These are phyloP conservation scores for Cygnus atratus DNA, from an alignment of 2,113 vertebrate species.

Conservation along the genomic window DNA sequence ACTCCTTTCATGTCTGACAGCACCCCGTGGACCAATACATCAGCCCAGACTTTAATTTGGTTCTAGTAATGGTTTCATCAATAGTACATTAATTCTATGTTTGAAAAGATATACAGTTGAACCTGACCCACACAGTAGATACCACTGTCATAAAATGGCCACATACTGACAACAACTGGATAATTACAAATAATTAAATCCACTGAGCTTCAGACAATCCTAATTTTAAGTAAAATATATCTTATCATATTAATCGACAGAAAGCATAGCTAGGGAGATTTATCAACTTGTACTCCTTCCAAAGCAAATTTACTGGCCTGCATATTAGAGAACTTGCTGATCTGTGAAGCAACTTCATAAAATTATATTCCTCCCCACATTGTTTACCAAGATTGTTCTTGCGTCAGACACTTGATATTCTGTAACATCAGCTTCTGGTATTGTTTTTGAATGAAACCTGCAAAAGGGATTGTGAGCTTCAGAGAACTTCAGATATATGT, in stretches of 20 bases:
- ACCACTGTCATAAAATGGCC: slow-evolving; percentile 86
- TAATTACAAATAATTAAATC: slow-evolving; percentile 98
- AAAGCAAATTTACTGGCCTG: slow-evolving; percentile 76
- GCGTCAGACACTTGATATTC: background rate
- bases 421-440: background rate
- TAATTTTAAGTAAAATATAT: slow-evolving; percentile 95
- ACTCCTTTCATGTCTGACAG: slow-evolving; percentile 97
- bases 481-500: background rate
- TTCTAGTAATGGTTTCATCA: slow-evolving; percentile 99
- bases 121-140: slow-evolving; percentile 87
- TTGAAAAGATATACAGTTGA: slow-evolving; percentile 98
- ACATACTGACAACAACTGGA: slow-evolving; percentile 85
- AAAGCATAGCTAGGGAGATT: slow-evolving; percentile 74
- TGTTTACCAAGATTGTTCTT: slow-evolving; percentile 19
- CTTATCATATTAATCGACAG: slow-evolving; percentile 82
- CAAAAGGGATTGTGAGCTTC: background rate
- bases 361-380: background rate
- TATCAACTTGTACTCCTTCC: slow-evolving; percentile 74
- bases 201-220: slow-evolving; percentile 87
- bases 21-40: slow-evolving; percentile 96
- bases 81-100: slow-evolving; percentile 99
- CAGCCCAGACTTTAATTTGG: slow-evolving; percentile 99
- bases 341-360: slow-evolving; percentile 67
- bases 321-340: slow-evolving; percentile 64
- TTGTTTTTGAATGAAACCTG: background rate